A percentile compares a stretch with the other conserved stretches of the same genome.
Evolutionary conservation across 2,888 invertebrate species (phyloP).

Genomic region (Tetropium fuscum): DNA sequence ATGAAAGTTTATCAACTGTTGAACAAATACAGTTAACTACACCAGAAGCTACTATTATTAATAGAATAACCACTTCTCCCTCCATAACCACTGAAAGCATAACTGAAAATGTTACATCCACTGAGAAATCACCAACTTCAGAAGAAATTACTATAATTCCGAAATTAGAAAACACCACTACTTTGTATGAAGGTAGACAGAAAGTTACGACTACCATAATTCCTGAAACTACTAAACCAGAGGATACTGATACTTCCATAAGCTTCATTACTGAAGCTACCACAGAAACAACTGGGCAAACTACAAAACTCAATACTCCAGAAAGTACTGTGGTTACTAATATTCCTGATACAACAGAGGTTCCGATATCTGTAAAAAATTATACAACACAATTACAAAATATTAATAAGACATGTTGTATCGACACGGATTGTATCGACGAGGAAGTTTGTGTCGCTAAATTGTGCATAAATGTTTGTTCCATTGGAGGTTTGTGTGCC

Average conservation of each 20-base stretch:
- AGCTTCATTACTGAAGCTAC: not conserved
- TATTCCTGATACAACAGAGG: not conserved
- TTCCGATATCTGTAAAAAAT: constrained; percentile 57
- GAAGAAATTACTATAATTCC: no score
- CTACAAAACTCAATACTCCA: not conserved
- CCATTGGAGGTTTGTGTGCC: constrained; percentile 68
- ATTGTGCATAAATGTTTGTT: constrained; percentile 76
- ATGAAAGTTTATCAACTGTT: constrained; percentile 32
- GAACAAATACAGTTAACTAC: constrained; percentile 6
- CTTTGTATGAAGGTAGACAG: not conserved
- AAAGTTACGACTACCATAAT: not conserved
- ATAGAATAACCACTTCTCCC: constrained; percentile 2
- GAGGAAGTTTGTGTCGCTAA: constrained; percentile 74
- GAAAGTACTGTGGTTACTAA: not conserved
- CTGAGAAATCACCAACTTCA: no score
- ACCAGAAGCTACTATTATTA: not conserved
- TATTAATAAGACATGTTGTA: constrained; percentile 69
- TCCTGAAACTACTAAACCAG: not conserved
- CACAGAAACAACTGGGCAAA: not conserved
- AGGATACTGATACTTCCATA: not conserved
- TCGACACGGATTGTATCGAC: constrained; percentile 73
- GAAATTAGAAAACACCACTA: no score
- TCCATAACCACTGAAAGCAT: constrained; percentile 4
- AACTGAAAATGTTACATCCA: not conserved
- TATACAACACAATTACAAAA: constrained; percentile 64